Base-by-base conservation (phyloP, 2,113 vertebrate genomes). In the Hucho hucho region DNA sequence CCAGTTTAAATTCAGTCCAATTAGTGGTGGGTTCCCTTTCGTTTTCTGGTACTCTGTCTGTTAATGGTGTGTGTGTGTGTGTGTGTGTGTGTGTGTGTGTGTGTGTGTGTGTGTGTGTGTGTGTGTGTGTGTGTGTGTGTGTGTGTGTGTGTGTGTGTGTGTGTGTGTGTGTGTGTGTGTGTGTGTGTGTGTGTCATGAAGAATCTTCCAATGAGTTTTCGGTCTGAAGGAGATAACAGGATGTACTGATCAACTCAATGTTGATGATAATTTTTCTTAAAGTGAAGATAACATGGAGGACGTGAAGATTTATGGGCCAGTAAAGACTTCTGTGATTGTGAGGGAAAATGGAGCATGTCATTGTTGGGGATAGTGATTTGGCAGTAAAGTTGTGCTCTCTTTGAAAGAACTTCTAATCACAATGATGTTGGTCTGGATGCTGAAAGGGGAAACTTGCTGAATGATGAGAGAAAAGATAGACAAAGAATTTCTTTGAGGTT, bases 1-100 rank as follows among this genome's bases (percentile, higher is more conserved):
- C 86, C 81, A 84, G 75, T 80, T 88, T 78, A 89, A 93, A 83
- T 89, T 91, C 88, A 80, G 82, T 90, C 90, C 91, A 94, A 93
- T 94, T 93, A 93, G 89, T 79, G 78, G 59, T 53, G 70, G 61
- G 24, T 69, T 64, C 72, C 76, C 32, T 69, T 69, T 69, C 22
- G 59, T 69, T 75, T 80, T 79, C 69, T 79, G 63, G 53, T 73
- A 69, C 65, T 67, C 3, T 18, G 47, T 25, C 6, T 18, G 47
- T 25, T 59, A 4, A 69, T 69, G 65, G 29, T 63, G 58, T 63
- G 12, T 61, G 58, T 43, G 26, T 49, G 68, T 49, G 68, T 69
- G 22, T 46, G 28, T 11, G 20, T 69, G 32, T 69, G 37, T 32
- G 28, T 70, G 69, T 47, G n/a, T 47, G 43, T 56, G n/a, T n/a